These are phyloP conservation scores for Anthoptus insignis DNA, from an alignment of 2,888 invertebrate species.

Conservation along the genomic window DNA sequence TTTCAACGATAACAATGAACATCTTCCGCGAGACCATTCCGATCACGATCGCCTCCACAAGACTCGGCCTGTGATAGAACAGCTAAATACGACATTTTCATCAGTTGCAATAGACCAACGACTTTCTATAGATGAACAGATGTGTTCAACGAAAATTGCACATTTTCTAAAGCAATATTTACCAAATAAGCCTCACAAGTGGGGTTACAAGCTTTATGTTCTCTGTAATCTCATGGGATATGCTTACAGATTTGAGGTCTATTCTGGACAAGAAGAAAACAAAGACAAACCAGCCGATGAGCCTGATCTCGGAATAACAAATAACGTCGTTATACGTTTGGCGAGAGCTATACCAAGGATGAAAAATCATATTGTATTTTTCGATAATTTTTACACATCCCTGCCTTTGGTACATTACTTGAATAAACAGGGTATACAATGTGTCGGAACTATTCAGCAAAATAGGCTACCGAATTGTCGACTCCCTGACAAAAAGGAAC, in stretches of 20 bases:
- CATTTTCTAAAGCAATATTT: slow-evolving; percentile 53
- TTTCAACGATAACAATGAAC: slow-evolving; percentile 55
- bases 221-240: slow-evolving; percentile 43
- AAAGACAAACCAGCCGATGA: slow-evolving; percentile 42
- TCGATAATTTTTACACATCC: slow-evolving; percentile 46
- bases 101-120: slow-evolving; percentile 54
- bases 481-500: slow-evolving; percentile 55
- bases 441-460: slow-evolving; percentile 52
- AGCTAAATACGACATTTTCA: slow-evolving; percentile 54
- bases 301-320: slow-evolving; percentile 51
- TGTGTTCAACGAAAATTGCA: slow-evolving; percentile 58
- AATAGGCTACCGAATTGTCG: slow-evolving; percentile 52
- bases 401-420: slow-evolving; percentile 51
- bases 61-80: slow-evolving; percentile 53
- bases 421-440: slow-evolving; percentile 54
- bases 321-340: slow-evolving; percentile 50
- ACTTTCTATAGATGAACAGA: slow-evolving; percentile 55
- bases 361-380: slow-evolving; percentile 44
- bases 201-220: slow-evolving; percentile 49
- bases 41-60: slow-evolving; percentile 52
- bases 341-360: slow-evolving; percentile 45
- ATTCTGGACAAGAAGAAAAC: slow-evolving; percentile 48
- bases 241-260: slow-evolving; percentile 51
- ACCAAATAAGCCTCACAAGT: slow-evolving; percentile 45
- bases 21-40: slow-evolving; percentile 49